These are phyloP conservation scores for Prorops nasuta DNA, from an alignment of 1,140 invertebrate genomes.

Conservation along the genomic window DNA sequence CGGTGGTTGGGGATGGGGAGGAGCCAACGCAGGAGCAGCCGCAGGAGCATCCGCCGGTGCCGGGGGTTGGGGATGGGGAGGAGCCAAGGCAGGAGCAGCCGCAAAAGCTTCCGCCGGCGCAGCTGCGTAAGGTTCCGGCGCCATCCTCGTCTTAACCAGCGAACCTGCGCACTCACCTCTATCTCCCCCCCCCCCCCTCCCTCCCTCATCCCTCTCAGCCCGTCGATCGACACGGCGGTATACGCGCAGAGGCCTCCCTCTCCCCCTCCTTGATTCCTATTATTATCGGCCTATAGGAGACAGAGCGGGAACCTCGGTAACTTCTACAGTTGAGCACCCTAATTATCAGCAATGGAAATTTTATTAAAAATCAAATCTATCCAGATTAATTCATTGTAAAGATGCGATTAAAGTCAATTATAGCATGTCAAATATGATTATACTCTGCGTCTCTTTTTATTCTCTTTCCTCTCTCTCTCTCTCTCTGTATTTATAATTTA, in stretches of 20 bases:
- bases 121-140: neutral
- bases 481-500: no score
- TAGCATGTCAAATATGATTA: no score
- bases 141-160: neutral
- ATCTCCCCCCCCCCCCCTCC: neutral
- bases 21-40: neutral
- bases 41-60: neutral
- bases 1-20: neutral
- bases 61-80: neutral
- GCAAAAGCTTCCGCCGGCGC: neutral
- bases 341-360: neutral
- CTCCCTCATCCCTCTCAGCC: no score
- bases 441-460: no score
- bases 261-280: neutral
- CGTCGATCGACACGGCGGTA: no score
- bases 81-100: neutral
- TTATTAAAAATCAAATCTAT: neutral
- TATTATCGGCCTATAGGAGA: neutral
- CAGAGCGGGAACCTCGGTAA: neutral
- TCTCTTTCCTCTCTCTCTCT: no score
- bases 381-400: neutral
- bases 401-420: neutral
- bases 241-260: neutral
- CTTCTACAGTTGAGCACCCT: neutral
- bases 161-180: neutral